These are phyloP conservation scores for Manacus vitellinus DNA, from an alignment of 2,113 vertebrate species.

Conservation along the genomic window DNA sequence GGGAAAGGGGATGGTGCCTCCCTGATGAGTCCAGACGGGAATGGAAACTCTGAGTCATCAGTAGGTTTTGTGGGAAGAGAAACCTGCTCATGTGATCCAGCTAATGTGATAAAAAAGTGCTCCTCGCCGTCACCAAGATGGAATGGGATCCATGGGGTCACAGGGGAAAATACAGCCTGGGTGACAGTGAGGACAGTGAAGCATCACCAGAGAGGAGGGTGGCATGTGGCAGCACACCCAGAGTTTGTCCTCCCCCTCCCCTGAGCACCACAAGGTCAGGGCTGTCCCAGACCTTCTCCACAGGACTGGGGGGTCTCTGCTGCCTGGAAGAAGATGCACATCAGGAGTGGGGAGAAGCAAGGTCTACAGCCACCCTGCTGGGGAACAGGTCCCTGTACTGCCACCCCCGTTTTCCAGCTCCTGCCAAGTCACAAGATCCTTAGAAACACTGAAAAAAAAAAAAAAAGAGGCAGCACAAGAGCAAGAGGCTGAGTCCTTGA, in stretches of 20 bases:
- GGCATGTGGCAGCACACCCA: accelerated
- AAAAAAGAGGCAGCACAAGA: background rate
- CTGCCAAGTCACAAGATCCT: background rate
- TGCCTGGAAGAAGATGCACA: accelerated
- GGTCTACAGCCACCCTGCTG: accelerated
- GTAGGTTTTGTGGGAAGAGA: background rate
- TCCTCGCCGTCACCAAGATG: accelerated
- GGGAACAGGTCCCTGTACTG: background rate
- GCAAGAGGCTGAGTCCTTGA: background rate
- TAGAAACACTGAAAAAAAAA: background rate
- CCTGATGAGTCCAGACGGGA: background rate
- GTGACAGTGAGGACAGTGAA: background rate
- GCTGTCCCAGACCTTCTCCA: background rate
- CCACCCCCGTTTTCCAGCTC: background rate
- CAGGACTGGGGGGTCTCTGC: background rate
- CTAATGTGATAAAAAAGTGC: background rate
- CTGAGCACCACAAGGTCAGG: background rate
- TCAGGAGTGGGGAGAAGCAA: background rate
- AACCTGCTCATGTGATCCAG: background rate
- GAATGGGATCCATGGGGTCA: accelerated
- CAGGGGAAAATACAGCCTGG: background rate
- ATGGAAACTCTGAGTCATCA: constrained; percentile 17
- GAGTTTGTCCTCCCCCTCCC: accelerated
- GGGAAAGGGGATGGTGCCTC: background rate
- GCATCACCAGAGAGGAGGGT: background rate